Conservation (phyloP, 2,888 invertebrate species). For the Drosophila formosana region DNA sequence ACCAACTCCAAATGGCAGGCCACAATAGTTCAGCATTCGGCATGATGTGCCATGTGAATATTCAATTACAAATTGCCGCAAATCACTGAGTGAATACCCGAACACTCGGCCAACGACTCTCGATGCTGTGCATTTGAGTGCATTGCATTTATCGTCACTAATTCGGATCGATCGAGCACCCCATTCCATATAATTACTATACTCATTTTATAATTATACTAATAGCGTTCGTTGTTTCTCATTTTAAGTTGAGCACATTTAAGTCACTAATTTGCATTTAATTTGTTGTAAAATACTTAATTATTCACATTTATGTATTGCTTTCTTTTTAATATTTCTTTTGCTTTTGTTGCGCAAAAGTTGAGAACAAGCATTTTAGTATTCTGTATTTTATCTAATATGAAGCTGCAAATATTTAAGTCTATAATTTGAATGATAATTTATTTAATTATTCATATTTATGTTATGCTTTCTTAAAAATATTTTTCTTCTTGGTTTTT, state of each 20-base stretch:
- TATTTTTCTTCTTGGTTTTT: no score
- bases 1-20: slow-evolving; percentile 52
- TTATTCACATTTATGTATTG: background rate
- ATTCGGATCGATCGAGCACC: background rate
- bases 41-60: slow-evolving; percentile 42
- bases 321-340: background rate
- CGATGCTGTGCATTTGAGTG: no score
- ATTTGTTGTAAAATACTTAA: background rate
- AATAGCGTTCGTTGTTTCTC: no score
- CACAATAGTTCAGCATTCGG: slow-evolving; percentile 22
- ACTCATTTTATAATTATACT: background rate
- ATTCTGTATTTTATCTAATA: no score
- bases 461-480: no score
- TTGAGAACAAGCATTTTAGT: no score
- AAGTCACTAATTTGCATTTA: background rate
- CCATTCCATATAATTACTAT: background rate
- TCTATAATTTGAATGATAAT: no score
- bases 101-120: background rate
- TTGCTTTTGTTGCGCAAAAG: no score
- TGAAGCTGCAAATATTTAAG: no score
- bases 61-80: slow-evolving; percentile 47
- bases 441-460: no score
- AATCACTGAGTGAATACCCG: background rate
- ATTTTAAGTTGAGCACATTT: background rate
- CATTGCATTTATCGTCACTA: background rate